Evolutionary conservation across 2,888 invertebrate genomes (phyloP), one percentile per base, ranked within the genome.

Genomic region (Catocala nupta): DNA sequence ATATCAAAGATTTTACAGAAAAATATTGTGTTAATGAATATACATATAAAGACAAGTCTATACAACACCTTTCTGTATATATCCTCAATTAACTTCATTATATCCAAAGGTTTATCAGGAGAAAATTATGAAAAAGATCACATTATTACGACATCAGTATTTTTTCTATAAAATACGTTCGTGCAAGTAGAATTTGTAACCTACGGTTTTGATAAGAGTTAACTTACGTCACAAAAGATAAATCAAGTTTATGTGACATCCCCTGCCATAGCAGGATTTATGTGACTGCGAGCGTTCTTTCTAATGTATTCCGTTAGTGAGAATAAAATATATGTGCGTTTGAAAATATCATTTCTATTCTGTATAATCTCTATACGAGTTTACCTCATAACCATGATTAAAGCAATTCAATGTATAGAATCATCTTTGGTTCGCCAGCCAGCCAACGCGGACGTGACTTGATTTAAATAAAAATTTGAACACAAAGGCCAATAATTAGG

Each of bases 401-500:
- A 59, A 65, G 63, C 52, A 43, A 55, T 56, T 68, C 62, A 65
- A 77, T 68, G 68, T 55, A 68, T 63, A 63, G 65, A 63, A 61
- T 67, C 66, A 67, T 64, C 72, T 70, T 70, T 76, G 75, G 89
- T 86, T 82, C 75, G 78, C 80, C 81, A 77, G 82, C 65, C 78
- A 78, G 68, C 70, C 84, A 68, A 82, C 81, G 84, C 81, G 76
- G 75, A 86, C 88, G 85, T 86, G 88, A 83, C 86, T 86, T 76
- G 80, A 88, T 88, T 91, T 89, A 82, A 90, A 90, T 90, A 89
- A 88, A 87, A 89, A 82, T 90, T 89, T 88, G 83, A 90, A 90
- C 90, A 92, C 92, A 93, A 93, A 91, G 92, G 88, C 84, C 83
- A 90, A 92, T 92, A 93, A 93, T 92, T 93, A 91, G 90, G 87